Conservation (phyloP, 2,888 invertebrate genomes). For the Temnothorax unifasciatus region DNA sequence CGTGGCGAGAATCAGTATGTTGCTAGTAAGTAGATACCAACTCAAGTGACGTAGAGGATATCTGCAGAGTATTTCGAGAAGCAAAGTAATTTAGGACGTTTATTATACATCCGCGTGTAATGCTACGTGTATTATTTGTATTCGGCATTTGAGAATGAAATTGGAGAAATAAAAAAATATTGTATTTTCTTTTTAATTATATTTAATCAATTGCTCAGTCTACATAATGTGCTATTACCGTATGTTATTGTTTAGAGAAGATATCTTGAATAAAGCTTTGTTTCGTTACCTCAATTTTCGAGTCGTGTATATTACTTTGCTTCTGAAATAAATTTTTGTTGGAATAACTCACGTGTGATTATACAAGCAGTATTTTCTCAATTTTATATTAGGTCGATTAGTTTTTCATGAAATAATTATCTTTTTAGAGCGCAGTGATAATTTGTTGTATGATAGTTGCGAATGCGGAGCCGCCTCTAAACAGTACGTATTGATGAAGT, state of each 20-base stretch:
- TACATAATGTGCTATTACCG: not conserved
- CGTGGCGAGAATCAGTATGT: slow-evolving; percentile 16
- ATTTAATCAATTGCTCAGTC: not conserved
- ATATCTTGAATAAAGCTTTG: not conserved
- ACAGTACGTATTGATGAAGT: slow-evolving; percentile 71
- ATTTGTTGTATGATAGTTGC: slow-evolving; percentile 70
- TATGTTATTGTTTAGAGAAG: not conserved
- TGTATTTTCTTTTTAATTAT: not conserved
- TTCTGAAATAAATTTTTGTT: slow-evolving; percentile 5
- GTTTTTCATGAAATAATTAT: slow-evolving; percentile 48
- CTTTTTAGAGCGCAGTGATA: slow-evolving; percentile 72
- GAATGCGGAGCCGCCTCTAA: slow-evolving; percentile 73
- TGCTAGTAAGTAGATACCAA: slow-evolving; percentile 30
- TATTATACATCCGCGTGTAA: not conserved
- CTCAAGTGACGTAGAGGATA: not conserved
- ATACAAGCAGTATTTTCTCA: not conserved
- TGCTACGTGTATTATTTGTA: not conserved
- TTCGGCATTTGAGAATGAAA: not conserved
- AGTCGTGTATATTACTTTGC: slow-evolving; percentile 1
- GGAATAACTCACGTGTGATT: not conserved
- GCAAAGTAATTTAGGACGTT: slow-evolving; percentile 20
- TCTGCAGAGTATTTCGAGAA: not conserved
- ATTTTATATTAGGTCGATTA: not conserved
- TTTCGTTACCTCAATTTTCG: not conserved
- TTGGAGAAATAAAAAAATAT: not conserved